A percentile compares a stretch with the other conserved stretches of the same genome.
Evolutionary conservation across 1,140 invertebrate genomes (phyloP).

Genomic region (Diabrotica undecimpunctata): DNA sequence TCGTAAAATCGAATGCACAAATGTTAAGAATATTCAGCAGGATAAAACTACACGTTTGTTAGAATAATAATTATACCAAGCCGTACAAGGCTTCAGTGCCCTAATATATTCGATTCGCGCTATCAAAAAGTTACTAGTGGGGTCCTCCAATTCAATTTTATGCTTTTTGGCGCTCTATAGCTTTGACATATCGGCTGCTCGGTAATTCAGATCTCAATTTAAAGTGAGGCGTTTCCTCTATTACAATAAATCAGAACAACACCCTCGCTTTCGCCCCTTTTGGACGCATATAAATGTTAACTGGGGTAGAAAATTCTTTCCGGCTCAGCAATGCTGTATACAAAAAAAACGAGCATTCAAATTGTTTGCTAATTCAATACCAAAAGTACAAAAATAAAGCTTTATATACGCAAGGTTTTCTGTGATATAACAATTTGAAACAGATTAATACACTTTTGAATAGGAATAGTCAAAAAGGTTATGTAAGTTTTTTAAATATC

Average conservation of each 20-base stretch:
- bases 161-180: constrained; percentile 39
- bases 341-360: not conserved
- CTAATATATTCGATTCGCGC: not conserved
- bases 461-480: no score
- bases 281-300: constrained; percentile 1
- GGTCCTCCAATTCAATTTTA: constrained; percentile 42
- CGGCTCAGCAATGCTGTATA: not conserved
- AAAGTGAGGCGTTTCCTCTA: constrained; percentile 40
- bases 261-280: constrained; percentile 30
- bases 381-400: not conserved
- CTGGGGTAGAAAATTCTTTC: not conserved
- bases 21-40: no score
- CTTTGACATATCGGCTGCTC: constrained; percentile 25
- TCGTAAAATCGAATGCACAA: no score
- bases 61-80: no score
- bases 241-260: constrained; percentile 44
- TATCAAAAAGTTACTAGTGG: not conserved
- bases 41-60: no score
- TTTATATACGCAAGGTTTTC: no score
- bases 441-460: no score
- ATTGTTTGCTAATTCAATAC: not conserved
- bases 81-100: not conserved
- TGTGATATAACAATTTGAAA: no score
- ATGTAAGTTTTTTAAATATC: no score
- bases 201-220: constrained; percentile 46